phyloP scores from a whole-genome alignment of 2,888 invertebrate species.

The Eupithecia abbreviata region DNA sequence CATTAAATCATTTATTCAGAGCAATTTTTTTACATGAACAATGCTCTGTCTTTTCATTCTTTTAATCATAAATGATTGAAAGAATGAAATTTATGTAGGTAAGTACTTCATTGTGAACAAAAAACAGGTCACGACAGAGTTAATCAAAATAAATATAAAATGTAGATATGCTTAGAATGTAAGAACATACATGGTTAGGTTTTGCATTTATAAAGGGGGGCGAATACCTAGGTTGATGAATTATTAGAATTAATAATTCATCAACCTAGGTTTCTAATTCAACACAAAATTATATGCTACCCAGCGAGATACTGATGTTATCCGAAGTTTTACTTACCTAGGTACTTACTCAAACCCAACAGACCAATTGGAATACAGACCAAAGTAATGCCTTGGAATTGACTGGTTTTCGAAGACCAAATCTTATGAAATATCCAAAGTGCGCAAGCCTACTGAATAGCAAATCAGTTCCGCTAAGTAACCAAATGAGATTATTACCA shows the following conservation, averaged over 20 bases:
- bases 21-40: too few relatives aligned
- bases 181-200: not conserved
- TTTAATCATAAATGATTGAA: too few relatives aligned
- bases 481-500: slow-evolving; percentile 74
- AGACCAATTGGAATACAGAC: not conserved
- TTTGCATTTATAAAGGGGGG: not conserved
- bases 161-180: not conserved
- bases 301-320: not conserved
- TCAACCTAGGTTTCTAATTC: not conserved
- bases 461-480: slow-evolving; percentile 67
- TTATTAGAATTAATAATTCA: too few relatives aligned
- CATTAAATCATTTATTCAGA: too few relatives aligned
- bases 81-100: not conserved
- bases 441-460: slow-evolving; percentile 57
- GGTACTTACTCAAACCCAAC: not conserved
- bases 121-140: not conserved
- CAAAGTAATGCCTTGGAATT: slow-evolving; percentile 1
- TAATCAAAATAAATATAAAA: not conserved
- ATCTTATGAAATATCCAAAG: slow-evolving; percentile 41
- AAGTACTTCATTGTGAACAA: not conserved
- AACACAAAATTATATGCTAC: not conserved
- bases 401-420: slow-evolving; percentile 13
- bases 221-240: not conserved
- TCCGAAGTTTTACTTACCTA: not conserved
- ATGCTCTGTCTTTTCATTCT: too few relatives aligned